These are phyloP conservation scores for Apeira syringaria DNA, from an alignment of 2,888 invertebrate genomes.

Conservation along the genomic window DNA sequence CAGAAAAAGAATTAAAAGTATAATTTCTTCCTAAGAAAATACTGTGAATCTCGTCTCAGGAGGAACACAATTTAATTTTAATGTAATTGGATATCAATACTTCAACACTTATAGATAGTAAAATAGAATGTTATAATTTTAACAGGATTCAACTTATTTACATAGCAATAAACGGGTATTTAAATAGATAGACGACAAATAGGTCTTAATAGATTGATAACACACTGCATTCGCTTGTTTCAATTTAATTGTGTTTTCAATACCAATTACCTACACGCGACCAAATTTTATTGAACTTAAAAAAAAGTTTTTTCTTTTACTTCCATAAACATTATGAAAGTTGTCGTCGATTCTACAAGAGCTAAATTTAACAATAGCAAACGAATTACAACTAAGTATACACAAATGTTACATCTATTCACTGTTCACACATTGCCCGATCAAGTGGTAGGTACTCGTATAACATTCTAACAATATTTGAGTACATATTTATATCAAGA, in stretches of 20 bases:
- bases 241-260: conserved; percentile 2
- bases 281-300: conserved; percentile 2
- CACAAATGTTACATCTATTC: conserved; percentile 25
- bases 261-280: too few relatives aligned
- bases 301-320: conserved; percentile 6
- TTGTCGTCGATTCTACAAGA: conserved; percentile 7
- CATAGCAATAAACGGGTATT: conserved; percentile 42
- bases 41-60: conserved; percentile 45
- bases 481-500: conserved; percentile 32
- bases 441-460: conserved; percentile 7
- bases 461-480: conserved; percentile 21
- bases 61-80: conserved; percentile 60
- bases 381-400: conserved; percentile 9
- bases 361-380: conserved; percentile 17
- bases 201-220: conserved; percentile 13
- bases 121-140: conserved; percentile 83
- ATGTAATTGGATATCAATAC: conserved; percentile 68
- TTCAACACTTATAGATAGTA: conserved; percentile 80
- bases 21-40: conserved; percentile 17
- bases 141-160: conserved; percentile 82
- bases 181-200: conserved; percentile 13
- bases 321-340: conserved; percentile 18
- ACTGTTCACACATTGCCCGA: conserved; percentile 26
- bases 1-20: background rate
- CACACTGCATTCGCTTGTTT: conserved; percentile 5